Conservation (phyloP, 2,113 vertebrate species). For the Condylura cristata region DNA sequence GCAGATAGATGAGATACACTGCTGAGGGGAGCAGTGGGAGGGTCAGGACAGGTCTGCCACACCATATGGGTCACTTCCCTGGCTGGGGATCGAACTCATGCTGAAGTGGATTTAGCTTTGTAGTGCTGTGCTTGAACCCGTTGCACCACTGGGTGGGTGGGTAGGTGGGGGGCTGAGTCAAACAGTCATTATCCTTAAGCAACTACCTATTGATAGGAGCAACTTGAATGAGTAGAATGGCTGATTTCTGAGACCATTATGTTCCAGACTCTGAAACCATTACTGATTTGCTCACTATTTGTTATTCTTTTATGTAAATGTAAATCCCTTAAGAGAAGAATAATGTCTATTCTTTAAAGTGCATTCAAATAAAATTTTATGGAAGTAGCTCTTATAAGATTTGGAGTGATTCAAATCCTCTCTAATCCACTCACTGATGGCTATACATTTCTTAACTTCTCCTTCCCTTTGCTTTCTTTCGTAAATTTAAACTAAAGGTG, state of each 20-base stretch:
- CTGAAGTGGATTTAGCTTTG: too few relatives aligned
- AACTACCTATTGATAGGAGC: background rate
- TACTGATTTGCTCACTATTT: background rate
- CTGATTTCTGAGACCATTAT: constrained; percentile 20
- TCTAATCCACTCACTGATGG: background rate
- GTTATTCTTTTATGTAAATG: constrained; percentile 27
- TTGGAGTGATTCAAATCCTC: background rate
- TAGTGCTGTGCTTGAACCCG: too few relatives aligned
- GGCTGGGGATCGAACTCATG: too few relatives aligned
- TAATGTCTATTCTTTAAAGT: constrained; percentile 24
- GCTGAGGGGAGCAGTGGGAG: too few relatives aligned
- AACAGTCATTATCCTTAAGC: background rate
- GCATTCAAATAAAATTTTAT: constrained; percentile 35
- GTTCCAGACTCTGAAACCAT: background rate
- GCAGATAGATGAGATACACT: too few relatives aligned
- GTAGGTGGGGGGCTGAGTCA: too few relatives aligned
- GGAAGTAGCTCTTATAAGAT: background rate
- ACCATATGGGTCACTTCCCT: too few relatives aligned
- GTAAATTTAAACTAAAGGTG: background rate
- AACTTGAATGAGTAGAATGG: background rate
- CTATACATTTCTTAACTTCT: constrained; percentile 17
- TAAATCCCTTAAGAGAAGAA: constrained; percentile 39
- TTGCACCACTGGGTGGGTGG: too few relatives aligned
- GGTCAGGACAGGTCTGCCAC: too few relatives aligned
- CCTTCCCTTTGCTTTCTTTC: background rate